These are phyloP conservation scores for Cryptoblepharus egeriae DNA, from an alignment of 2,797 vertebrate genomes.

Conservation along the genomic window DNA sequence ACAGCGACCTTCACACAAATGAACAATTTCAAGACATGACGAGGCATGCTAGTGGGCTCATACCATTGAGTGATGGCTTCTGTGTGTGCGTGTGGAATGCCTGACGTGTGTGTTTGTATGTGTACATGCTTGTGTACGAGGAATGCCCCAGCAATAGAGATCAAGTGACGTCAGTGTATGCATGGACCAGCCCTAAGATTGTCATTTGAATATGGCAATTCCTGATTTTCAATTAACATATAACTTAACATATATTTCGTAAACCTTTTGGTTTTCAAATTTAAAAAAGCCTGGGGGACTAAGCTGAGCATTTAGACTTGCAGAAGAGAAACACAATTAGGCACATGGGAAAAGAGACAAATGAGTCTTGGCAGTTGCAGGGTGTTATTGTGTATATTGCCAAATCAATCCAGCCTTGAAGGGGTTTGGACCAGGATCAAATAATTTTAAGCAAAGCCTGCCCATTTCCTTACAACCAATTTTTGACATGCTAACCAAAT, in stretches of 20 bases:
- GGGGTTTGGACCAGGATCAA: conserved; percentile 57
- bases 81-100: too few relatives aligned
- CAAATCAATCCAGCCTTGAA: conserved; percentile 56
- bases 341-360: conserved; percentile 22
- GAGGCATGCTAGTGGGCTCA: too few relatives aligned
- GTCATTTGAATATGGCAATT: neutral
- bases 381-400: conserved; percentile 48
- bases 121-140: too few relatives aligned
- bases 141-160: neutral
- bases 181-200: neutral
- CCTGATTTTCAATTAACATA: neutral
- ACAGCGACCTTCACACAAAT: too few relatives aligned
- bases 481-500: conserved; percentile 53
- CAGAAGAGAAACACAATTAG: conserved; percentile 52
- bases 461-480: conserved; percentile 47
- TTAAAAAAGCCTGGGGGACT: neutral
- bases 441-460: conserved; percentile 57
- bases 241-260: conserved; percentile 12
- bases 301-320: conserved; percentile 28
- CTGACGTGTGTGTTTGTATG: too few relatives aligned
- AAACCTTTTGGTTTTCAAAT: conserved; percentile 37
- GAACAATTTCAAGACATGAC: too few relatives aligned
- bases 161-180: neutral
- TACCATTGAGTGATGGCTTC: too few relatives aligned
- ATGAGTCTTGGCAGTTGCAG: conserved; percentile 36